Evolutionary conservation across 1,140 invertebrate species (phyloP), one percentile per base, ranked within the genome.

Genomic region (Aphis craccivora): DNA sequence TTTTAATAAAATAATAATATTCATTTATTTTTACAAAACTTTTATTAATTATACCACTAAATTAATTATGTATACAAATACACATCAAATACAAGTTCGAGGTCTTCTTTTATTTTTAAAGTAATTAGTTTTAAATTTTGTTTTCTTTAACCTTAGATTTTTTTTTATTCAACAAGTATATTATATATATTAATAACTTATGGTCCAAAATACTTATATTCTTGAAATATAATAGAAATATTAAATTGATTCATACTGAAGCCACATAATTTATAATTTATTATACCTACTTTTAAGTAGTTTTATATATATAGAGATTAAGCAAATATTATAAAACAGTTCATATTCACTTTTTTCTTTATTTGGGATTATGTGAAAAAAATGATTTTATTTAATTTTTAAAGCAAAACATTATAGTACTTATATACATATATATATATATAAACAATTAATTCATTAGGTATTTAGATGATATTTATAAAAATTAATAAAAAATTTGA

Each of bases 41-140:
- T 67, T 67, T n/a, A 67, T 76, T 76, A 76, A 76, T 35, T 76
- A 76, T 14, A 6, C 30, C 3, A 76, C 3, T 76, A n/a, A n/a
- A 76, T n/a, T 76, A 76, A 67, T 30, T 76, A n/a, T 76, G n/a
- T 76, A n/a, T 67, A n/a, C n/a, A 67, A 67, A 67, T 67, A 67
- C 18, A 67, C 60, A 67, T 67, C 5, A n/a, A 30, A 20, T n/a
- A 76, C 14, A 5, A 18, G 30, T 76, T 76, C 60, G 60, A 76
- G 60, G 60, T n/a, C 60, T n/a, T 76, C 30, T 76, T 76, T 76
- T n/a, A 76, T 76, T n/a, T 67, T n/a, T 6, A 76, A n/a, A 67
- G 30, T 76, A 76, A 76, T 76, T 76, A 76, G 20, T 76, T 5
- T 4, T n/a, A 76, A 76, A 20, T 76, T n/a, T 18, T 18, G 4